A percentile compares a stretch with the other conserved stretches of the same genome.
Conservation (phyloP, 2,797 vertebrate species). For the Cephalopachus bancanus region DNA sequence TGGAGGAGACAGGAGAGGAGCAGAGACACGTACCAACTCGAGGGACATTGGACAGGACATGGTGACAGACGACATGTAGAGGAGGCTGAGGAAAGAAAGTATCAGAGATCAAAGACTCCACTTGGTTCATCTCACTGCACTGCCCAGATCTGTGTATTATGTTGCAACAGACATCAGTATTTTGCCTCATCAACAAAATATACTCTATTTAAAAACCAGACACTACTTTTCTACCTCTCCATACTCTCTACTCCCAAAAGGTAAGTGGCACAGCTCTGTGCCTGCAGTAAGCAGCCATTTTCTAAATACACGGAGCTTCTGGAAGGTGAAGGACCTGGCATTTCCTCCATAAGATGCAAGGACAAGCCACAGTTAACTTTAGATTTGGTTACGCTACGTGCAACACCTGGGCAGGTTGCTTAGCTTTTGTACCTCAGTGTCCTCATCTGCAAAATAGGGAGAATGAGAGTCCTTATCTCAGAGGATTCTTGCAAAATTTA, state of each 20-base stretch:
- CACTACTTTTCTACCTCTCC: not conserved
- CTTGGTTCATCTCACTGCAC: rapidly evolving
- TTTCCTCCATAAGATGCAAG: not conserved
- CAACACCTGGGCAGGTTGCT: not conserved
- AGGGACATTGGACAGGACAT: not conserved
- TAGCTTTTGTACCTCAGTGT: not conserved
- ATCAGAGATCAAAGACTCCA: rapidly evolving
- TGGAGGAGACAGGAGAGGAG: not conserved
- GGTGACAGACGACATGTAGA: not conserved
- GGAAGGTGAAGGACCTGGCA: not conserved
- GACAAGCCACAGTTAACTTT: no score
- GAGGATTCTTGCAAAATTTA: not conserved
- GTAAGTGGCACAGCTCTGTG: rapidly evolving
- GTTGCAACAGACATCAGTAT: not conserved
- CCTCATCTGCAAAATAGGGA: not conserved
- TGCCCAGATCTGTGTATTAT: rapidly evolving
- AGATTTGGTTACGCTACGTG: rapidly evolving
- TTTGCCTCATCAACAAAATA: not conserved
- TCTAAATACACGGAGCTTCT: not conserved
- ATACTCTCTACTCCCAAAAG: not conserved
- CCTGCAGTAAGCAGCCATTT: not conserved
- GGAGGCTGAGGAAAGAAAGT: not conserved
- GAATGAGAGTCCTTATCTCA: rapidly evolving
- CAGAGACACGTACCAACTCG: rapidly evolving
- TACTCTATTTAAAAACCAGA: not conserved